Conservation (phyloP, 2,113 vertebrate species). For the Microcebus murinus region DNA sequence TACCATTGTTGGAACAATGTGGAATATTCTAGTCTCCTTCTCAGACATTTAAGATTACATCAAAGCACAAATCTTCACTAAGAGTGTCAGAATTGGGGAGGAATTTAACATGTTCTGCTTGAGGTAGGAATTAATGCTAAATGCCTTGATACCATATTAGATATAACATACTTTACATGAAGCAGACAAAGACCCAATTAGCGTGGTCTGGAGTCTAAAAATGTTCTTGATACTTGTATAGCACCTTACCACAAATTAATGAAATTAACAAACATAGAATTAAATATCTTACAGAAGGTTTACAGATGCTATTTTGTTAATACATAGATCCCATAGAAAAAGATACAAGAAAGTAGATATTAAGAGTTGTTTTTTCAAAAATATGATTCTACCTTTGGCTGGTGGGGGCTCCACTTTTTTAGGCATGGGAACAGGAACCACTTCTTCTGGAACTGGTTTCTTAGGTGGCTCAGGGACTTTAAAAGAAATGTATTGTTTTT, state of each 20-base stretch:
- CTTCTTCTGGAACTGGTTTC: conserved; percentile 85
- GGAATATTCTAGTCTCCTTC: conserved; percentile 37
- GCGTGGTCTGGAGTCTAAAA: not conserved
- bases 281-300: not conserved
- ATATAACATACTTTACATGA: not conserved
- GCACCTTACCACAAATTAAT: not conserved
- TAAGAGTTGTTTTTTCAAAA: conserved; percentile 17
- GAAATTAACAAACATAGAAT: not conserved
- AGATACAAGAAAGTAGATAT: conserved; percentile 38
- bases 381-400: conserved; percentile 84
- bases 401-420: conserved; percentile 83
- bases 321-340: conserved; percentile 1
- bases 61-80: conserved; percentile 31
- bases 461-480: conserved; percentile 85
- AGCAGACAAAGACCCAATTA: not conserved
- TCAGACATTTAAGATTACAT: conserved; percentile 67
- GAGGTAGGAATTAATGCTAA: not conserved
- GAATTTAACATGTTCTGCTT: not conserved
- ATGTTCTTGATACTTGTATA: not conserved
- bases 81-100: conserved; percentile 55
- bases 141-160: not conserved
- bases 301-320: not conserved
- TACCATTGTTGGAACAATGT: conserved; percentile 75
- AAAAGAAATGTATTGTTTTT: conserved; percentile 73
- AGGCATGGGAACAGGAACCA: conserved; percentile 80